Percentiles rank a stretch among this genome's conserved stretches.
Conservation (phyloP, 1,140 invertebrate genomes). For the Drosophila parvula region DNA sequence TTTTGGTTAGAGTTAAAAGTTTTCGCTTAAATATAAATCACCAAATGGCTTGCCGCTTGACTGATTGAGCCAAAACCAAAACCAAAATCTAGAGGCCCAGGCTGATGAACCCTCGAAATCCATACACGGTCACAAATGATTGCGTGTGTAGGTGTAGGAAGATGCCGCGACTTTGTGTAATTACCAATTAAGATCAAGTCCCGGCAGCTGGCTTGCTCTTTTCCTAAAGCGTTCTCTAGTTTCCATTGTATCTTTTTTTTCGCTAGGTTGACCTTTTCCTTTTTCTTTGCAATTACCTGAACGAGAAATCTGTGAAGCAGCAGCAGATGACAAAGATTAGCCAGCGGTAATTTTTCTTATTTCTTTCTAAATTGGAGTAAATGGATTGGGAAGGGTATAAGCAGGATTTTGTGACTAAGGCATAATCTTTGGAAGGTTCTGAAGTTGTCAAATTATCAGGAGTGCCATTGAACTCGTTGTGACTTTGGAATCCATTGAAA, state of each 20-base stretch:
- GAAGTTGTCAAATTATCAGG: background rate
- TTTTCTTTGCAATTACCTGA: constrained; percentile 61
- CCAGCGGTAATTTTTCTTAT: constrained; percentile 71
- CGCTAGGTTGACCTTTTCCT: constrained; percentile 16
- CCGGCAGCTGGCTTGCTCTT: constrained; percentile 29
- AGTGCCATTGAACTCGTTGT: background rate
- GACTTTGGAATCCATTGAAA: background rate
- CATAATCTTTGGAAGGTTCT: background rate
- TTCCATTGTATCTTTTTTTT: constrained; percentile 26
- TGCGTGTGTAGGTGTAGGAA: constrained; percentile 29
- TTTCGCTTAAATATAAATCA: constrained; percentile 81
- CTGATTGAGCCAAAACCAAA: constrained; percentile 52
- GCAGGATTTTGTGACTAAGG: background rate
- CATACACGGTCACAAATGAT: constrained; percentile 35
- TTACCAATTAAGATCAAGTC: constrained; percentile 74
- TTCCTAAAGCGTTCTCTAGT: constrained; percentile 14
- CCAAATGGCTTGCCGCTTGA: constrained; percentile 65
- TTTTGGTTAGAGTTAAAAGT: constrained; percentile 81
- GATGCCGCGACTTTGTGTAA: constrained; percentile 77
- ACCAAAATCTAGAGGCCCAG: constrained; percentile 2
- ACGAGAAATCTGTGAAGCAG: constrained; percentile 61
- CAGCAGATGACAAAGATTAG: constrained; percentile 80
- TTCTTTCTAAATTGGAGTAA: constrained; percentile 38
- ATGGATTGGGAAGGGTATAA: constrained; percentile 30
- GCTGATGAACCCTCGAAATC: constrained; percentile 44